Base-by-base conservation (phyloP, 1,140 invertebrate species). In the Drosophila saltans region DNA sequence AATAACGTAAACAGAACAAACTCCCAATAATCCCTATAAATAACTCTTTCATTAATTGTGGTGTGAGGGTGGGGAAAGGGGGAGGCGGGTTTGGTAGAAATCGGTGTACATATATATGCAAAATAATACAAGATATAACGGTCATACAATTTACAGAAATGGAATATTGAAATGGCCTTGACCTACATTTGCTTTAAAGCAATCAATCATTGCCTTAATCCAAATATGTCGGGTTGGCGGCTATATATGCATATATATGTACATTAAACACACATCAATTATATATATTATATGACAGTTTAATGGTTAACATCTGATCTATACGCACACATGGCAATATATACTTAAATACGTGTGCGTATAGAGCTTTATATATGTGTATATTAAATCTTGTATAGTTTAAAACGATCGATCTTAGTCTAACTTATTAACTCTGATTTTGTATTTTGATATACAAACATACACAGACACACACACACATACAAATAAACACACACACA, bases 171-270 rank as follows among this genome's bases (percentile, higher is more conserved):
- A 71, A 80, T 78, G 78, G 24, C 78, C 78, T 80, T 80, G 78
- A 80, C 78, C 78, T 69, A 80, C 62, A 75, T 80, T 68, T 66
- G 9, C 1, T 11, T 33, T 40, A 71, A 65, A 48, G 56, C 21
- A 71, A 43, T 43, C 33, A 59, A 59, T 59, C 57, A 52, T 52
- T 52, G 21, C 3, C 45, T 52, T 52, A 52, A 52, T 52, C 45
- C 0, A 8, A 52, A 52, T 10, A 26, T 52, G 45, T 52, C 45
- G 21, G 21, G 2, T 52, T 8, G 24, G 21, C 24, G n/a, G 66
- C 40, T 75, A 58, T 75, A 75, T 72, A 66, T 67, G 69, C 69
- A 61, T 74, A 75, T 75, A 71, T 62, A 74, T 74, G 66, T 63
- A 59, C 69, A 73, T 48, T 45, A 24, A 26, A 52, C 7, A 52